phyloP scores from a whole-genome alignment of 2,113 vertebrate genomes.

The Sitta europaea region DNA sequence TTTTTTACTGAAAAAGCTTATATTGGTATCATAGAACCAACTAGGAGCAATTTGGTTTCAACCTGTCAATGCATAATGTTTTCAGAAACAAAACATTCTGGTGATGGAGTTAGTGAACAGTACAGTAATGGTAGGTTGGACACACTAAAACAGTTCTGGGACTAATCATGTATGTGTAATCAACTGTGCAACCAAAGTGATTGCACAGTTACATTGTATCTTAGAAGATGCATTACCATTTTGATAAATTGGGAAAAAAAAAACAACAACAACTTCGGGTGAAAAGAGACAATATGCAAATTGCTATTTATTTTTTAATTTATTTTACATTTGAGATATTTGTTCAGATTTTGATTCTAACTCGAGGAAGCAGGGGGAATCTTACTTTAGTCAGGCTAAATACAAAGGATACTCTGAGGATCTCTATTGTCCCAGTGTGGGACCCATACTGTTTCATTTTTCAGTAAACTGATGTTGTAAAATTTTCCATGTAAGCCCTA shows the following conservation, averaged over 20 bases:
- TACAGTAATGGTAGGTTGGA: not conserved
- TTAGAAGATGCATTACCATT: not conserved
- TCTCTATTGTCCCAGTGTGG: not conserved
- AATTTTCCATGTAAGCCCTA: not conserved
- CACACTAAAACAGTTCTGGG: not conserved
- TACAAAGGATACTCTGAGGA: not conserved
- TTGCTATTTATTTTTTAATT: not conserved
- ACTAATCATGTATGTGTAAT: not conserved
- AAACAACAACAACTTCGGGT: fast-evolving
- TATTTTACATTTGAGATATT: not conserved
- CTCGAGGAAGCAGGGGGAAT: fast-evolving
- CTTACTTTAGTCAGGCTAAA: not conserved
- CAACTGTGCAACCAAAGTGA: not conserved
- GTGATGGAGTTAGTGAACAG: not conserved
- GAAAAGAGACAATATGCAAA: not conserved
- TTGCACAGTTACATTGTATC: not conserved
- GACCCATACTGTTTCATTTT: not conserved
- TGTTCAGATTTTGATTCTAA: not conserved
- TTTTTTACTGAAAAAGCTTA: not conserved
- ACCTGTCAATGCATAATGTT: not conserved
- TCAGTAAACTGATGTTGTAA: not conserved
- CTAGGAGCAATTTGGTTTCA: not conserved
- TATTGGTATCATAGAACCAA: not conserved
- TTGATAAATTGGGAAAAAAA: not conserved
- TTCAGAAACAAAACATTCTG: not conserved